Percentiles rank a stretch among this genome's conserved stretches.
Evolutionary conservation across 92 coral and sea anemone genomes (phyloP).

Genomic region (Heteractis magnifica): DNA sequence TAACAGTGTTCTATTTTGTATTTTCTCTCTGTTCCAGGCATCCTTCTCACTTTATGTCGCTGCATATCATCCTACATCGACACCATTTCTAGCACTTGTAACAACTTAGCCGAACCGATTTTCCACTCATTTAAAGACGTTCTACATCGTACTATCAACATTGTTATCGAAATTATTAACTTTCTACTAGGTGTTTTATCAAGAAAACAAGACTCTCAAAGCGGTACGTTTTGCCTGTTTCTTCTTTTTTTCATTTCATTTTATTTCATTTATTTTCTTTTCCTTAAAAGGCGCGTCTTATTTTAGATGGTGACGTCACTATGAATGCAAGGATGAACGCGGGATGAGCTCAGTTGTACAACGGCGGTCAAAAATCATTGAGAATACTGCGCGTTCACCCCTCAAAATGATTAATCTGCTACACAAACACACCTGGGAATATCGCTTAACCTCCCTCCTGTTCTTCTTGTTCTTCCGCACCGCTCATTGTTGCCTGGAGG

Average conservation of each 20-base stretch:
- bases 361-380: too few relatives aligned
- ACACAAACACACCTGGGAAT: too few relatives aligned
- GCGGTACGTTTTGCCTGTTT: conserved; percentile 25
- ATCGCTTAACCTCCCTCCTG: too few relatives aligned
- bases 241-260: background rate
- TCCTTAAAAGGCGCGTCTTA: too few relatives aligned
- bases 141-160: conserved; percentile 26
- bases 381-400: too few relatives aligned
- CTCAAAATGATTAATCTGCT: too few relatives aligned
- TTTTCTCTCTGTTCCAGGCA: conserved; percentile 10
- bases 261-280: background rate
- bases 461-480: too few relatives aligned
- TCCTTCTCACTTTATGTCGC: conserved; percentile 33
- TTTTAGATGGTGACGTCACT: too few relatives aligned
- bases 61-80: conserved; percentile 32
- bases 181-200: conserved; percentile 51
- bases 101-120: background rate
- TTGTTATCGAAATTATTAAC: conserved; percentile 44
- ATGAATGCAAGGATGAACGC: too few relatives aligned
- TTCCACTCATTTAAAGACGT: conserved; percentile 27
- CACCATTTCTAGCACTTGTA: background rate
- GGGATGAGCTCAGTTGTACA: too few relatives aligned
- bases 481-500: too few relatives aligned
- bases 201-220: conserved; percentile 39
- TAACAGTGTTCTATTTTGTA: background rate